These are phyloP conservation scores for Synchiropus splendidus DNA, from an alignment of 2,113 vertebrate species.

Conservation along the genomic window DNA sequence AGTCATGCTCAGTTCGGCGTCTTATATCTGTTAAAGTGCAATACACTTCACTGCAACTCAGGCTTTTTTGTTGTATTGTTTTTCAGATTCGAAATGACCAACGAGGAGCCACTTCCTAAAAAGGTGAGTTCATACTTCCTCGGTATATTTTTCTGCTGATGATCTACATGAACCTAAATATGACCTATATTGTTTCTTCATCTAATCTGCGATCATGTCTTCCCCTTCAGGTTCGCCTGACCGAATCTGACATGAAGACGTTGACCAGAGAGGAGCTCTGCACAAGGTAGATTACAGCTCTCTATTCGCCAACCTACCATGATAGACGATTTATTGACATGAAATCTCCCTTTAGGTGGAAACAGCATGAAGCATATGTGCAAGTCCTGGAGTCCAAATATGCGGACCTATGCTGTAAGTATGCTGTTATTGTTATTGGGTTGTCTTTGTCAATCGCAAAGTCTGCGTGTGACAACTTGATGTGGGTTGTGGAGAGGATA, in stretches of 20 bases:
- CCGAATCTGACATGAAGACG: slow-evolving; percentile 96
- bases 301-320: background rate
- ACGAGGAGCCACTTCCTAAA: slow-evolving; percentile 98
- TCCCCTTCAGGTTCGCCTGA: slow-evolving; percentile 83
- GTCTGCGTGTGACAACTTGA: background rate
- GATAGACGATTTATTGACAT: slow-evolving; percentile 6
- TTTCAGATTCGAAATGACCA: slow-evolving; percentile 88
- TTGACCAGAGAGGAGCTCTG: slow-evolving; percentile 92
- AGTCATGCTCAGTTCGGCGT: too few species aligned
- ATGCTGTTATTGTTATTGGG: slow-evolving; percentile 1
- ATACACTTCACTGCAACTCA: rapidly evolving
- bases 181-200: too few species aligned
- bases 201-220: slow-evolving; percentile 6
- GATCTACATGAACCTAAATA: too few species aligned
- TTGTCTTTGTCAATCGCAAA: background rate
- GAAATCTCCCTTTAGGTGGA: slow-evolving; percentile 75
- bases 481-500: background rate
- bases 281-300: slow-evolving; percentile 70
- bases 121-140: slow-evolving; percentile 72
- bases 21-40: too few species aligned
- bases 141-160: background rate
- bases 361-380: slow-evolving; percentile 92
- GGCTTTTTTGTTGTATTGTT: slow-evolving; percentile 6
- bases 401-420: slow-evolving; percentile 97
- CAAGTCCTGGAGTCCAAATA: slow-evolving; percentile 98